These are phyloP conservation scores for Enoplosus armatus DNA, from an alignment of 2,797 vertebrate species.

Conservation along the genomic window DNA sequence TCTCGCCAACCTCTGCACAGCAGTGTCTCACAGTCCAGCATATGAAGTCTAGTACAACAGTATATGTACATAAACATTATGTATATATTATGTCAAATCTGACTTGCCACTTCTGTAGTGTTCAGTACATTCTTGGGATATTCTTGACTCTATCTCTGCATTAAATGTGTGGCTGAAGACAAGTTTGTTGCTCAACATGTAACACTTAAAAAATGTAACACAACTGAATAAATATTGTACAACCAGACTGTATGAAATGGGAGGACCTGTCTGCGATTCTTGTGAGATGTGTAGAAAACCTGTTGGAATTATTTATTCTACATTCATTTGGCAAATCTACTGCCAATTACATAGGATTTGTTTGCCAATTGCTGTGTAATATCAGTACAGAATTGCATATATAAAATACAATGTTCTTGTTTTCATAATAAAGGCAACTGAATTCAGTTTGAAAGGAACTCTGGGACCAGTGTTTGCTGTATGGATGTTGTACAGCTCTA, in stretches of 20 bases:
- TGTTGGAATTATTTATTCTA: conserved; percentile 81
- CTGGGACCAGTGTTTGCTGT: conserved; percentile 49
- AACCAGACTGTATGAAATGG: conserved; percentile 92
- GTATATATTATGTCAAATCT: conserved; percentile 86
- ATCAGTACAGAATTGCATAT: conserved; percentile 73
- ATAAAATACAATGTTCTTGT: conserved; percentile 79
- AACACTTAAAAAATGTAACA: conserved; percentile 80
- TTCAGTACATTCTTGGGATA: conserved; percentile 90
- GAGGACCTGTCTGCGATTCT: conserved; percentile 90
- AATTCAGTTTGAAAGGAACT: conserved; percentile 76
- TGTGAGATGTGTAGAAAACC: conserved; percentile 83
- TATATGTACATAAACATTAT: conserved; percentile 85
- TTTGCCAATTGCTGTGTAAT: conserved; percentile 76
- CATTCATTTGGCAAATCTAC: conserved; percentile 69
- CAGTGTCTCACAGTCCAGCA: conserved; percentile 92
- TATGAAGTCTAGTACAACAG: conserved; percentile 91
- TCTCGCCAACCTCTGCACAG: conserved; percentile 90
- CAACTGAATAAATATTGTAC: conserved; percentile 99
- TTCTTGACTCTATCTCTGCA: conserved; percentile 90
- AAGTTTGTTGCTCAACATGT: conserved; percentile 97
- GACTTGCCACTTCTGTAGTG: conserved; percentile 94
- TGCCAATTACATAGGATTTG: conserved; percentile 71
- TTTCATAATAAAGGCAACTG: conserved; percentile 85
- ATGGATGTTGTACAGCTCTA: conserved; percentile 20
- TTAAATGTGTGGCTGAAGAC: conserved; percentile 96